Evolutionary conservation across 2,888 invertebrate genomes (phyloP), one percentile per base, ranked within the genome.

Genomic region (Gasteruption jaculator): DNA sequence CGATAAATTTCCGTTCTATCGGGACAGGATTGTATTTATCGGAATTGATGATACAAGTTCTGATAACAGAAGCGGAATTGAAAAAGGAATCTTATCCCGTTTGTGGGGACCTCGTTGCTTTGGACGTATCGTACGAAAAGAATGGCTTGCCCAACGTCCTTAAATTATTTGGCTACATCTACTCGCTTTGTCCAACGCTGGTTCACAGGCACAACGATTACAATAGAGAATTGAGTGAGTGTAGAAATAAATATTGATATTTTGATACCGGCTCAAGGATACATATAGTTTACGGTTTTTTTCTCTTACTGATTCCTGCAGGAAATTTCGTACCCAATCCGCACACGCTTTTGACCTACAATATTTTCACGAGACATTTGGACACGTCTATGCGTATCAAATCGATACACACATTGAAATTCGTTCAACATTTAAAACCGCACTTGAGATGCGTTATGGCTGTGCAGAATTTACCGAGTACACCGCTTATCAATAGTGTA

Each of bases 361-460:
- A 54, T 1, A 46, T 71, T 5, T 39, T 51, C 24, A 65, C 66
- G 7, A 65, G 57, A 42, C 45, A 43, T 4, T 43, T 63, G 1
- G 50, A 56, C 4, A 38, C 46, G 3, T 41, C 51, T 5, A 50
- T 61, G 5, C 35, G 45, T 15, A 51, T 62, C 4, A 58, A 64
- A 26, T 53, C 57, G 41, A 45, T 65, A 12, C 52, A 61, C 15
- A 55, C 61, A 48, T 33, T 73, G 1, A 58, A 68, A 51, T 54
- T 63, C 7, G 54, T 73, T 3, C 57, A 60, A 6, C 71, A 73
- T 44, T 54, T 76, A 22, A 60, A 68, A 6, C 52, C 75, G 3
- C 77, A 77, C 46, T 63, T 83, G 44, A 74, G 78, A 44, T 68
- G 79, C 42, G 77, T 84, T 43, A 79, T 79, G 60, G 80, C 84